These are phyloP conservation scores for Drosophila colorata DNA, from an alignment of 2,888 invertebrate genomes.

Conservation along the genomic window DNA sequence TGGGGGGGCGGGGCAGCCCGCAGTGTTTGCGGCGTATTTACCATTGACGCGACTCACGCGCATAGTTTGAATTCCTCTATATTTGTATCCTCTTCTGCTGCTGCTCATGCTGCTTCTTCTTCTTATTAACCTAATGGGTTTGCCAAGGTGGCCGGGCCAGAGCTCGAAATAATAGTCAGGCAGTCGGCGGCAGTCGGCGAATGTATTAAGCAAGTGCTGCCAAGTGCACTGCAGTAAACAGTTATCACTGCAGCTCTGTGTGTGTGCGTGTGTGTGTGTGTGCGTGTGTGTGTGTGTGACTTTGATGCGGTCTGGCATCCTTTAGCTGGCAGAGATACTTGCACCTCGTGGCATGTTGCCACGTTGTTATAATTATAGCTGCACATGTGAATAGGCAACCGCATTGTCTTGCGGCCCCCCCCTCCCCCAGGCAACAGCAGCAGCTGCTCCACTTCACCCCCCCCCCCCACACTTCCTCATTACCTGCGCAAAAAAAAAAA, in stretches of 20 bases:
- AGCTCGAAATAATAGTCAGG: conserved; percentile 61
- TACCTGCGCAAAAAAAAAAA: neutral
- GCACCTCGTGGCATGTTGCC: neutral
- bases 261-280: conserved; percentile 29
- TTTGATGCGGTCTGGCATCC: conserved; percentile 71
- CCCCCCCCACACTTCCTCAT: neutral
- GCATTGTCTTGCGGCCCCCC: conserved; percentile 59
- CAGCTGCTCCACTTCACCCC: conserved; percentile 20
- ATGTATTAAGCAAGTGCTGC: conserved; percentile 77
- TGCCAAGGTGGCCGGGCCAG: conserved; percentile 50
- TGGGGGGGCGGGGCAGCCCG: conserved; percentile 18
- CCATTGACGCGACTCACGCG: conserved; percentile 76
- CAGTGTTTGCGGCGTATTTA: conserved; percentile 75
- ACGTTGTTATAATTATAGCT: conserved; percentile 54
- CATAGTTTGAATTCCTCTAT: conserved; percentile 65
- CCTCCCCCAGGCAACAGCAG: neutral
- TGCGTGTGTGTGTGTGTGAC: conserved; percentile 43
- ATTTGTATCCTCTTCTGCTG: conserved; percentile 3
- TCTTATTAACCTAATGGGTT: conserved; percentile 81
- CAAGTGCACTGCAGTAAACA: conserved; percentile 71
- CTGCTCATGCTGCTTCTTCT: conserved; percentile 51
- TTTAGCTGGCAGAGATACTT: conserved; percentile 33
- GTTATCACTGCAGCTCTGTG: conserved; percentile 42
- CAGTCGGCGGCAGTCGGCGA: too few relatives aligned
- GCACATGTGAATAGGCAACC: conserved; percentile 63